Conservation (phyloP, 2,797 vertebrate species). For the Chrosomus eos region DNA sequence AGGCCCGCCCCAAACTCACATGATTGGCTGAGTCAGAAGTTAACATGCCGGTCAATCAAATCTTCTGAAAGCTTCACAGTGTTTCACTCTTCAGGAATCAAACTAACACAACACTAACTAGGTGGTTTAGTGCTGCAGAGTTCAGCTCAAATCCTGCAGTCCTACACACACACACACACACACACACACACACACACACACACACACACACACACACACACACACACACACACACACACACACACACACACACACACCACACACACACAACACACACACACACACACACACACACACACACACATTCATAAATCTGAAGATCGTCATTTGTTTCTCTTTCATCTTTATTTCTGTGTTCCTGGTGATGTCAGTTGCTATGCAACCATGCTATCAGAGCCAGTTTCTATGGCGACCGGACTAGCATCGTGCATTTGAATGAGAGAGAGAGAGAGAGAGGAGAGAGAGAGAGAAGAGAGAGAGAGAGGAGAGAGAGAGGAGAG, state of each 20-base stretch:
- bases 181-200: no score
- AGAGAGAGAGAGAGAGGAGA: slow-evolving; percentile 50
- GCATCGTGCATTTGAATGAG: slow-evolving; percentile 59
- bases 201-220: neutral
- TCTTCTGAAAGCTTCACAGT: neutral
- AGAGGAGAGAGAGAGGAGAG: no score
- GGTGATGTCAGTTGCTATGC: slow-evolving; percentile 66
- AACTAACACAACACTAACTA: neutral
- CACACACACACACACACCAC: neutral
- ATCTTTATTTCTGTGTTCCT: slow-evolving; percentile 57
- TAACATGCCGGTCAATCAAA: neutral
- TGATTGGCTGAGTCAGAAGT: neutral
- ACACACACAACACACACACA: no score
- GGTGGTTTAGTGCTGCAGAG: neutral
- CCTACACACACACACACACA: neutral
- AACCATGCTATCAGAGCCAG: slow-evolving; percentile 61
- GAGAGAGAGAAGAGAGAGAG: no score
- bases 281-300: no score
- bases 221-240: neutral
- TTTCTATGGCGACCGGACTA: slow-evolving; percentile 60
- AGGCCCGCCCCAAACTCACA: neutral
- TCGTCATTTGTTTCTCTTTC: slow-evolving; percentile 57
- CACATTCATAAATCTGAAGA: slow-evolving; percentile 37
- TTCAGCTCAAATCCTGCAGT: neutral
- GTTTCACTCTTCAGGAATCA: slow-evolving; percentile 6